Percentiles rank a stretch among this genome's conserved stretches.
Evolutionary conservation across 2,113 vertebrate species (phyloP).

Genomic region (Etheostoma spectabile): DNA sequence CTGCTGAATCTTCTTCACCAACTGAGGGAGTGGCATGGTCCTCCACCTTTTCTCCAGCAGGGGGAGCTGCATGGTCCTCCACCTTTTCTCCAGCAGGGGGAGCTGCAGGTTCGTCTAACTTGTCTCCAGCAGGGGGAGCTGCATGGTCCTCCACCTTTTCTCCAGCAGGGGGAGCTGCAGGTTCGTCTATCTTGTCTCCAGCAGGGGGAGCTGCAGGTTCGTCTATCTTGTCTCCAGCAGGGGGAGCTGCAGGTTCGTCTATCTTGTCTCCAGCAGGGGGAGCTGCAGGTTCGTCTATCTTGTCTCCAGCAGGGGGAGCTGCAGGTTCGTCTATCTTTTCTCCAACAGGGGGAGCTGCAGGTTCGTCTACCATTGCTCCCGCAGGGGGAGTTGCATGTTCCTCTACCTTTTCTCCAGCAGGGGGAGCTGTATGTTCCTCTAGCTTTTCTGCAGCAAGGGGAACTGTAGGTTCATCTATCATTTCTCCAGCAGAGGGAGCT

Average conservation of each 20-base stretch:
- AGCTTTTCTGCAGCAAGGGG: slow-evolving; percentile 12
- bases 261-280: neutral
- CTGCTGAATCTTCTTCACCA: slow-evolving; percentile 38
- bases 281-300: neutral
- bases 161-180: no score
- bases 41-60: slow-evolving; percentile 24
- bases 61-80: neutral
- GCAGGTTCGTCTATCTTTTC: slow-evolving; percentile 15
- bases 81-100: no score
- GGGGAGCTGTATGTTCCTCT: neutral
- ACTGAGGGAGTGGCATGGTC: neutral
- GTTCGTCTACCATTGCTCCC: neutral
- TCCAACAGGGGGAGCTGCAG: neutral
- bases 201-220: neutral
- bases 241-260: neutral
- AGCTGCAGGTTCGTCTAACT: slow-evolving; percentile 3
- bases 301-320: no score
- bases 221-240: no score
- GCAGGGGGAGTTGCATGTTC: neutral
- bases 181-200: slow-evolving; percentile 28
- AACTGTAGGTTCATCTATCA: slow-evolving; percentile 8
- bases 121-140: neutral
- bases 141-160: neutral
- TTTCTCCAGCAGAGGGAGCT: neutral
- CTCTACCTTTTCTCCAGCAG: neutral